A percentile compares a stretch with the other conserved stretches of the same genome.
phyloP scores from a whole-genome alignment of 2,888 invertebrate species.

The Pachydiplax longipennis region DNA sequence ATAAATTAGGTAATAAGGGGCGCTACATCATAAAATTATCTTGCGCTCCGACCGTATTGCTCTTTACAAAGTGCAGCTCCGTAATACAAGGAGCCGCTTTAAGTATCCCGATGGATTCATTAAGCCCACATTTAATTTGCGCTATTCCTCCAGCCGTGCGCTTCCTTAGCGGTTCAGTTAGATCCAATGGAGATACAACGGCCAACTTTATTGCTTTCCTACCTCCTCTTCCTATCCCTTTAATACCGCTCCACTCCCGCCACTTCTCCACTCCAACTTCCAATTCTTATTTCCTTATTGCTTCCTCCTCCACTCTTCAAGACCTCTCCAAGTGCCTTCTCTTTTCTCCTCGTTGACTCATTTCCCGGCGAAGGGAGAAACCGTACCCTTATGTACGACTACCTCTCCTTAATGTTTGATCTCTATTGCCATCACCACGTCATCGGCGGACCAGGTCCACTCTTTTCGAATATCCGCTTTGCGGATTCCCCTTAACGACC shows the following conservation, averaged over 20 bases:
- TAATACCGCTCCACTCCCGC: not conserved
- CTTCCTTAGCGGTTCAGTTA: not conserved
- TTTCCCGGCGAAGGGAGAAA: not conserved
- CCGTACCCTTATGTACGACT: not conserved
- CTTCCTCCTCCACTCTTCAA: not conserved
- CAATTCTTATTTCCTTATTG: not conserved
- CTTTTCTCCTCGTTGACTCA: not conserved
- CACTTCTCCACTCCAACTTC: not conserved
- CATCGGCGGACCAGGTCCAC: not conserved
- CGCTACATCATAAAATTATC: not conserved
- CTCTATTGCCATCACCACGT: not conserved
- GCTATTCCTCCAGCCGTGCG: not conserved
- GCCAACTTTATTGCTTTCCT: not conserved
- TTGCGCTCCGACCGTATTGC: not conserved
- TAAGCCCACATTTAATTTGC: not conserved
- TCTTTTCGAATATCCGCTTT: not conserved
- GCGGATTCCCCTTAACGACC: not conserved
- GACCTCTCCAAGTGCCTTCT: not conserved
- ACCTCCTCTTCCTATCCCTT: not conserved
- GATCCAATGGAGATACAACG: not conserved
- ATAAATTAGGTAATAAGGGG: no score
- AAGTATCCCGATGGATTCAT: not conserved
- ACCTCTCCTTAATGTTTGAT: not conserved
- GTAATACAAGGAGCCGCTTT: not conserved
- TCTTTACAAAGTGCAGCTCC: not conserved